Base-by-base conservation (phyloP, 2,113 vertebrate genomes). In the Nycticryphes semicollaris region DNA sequence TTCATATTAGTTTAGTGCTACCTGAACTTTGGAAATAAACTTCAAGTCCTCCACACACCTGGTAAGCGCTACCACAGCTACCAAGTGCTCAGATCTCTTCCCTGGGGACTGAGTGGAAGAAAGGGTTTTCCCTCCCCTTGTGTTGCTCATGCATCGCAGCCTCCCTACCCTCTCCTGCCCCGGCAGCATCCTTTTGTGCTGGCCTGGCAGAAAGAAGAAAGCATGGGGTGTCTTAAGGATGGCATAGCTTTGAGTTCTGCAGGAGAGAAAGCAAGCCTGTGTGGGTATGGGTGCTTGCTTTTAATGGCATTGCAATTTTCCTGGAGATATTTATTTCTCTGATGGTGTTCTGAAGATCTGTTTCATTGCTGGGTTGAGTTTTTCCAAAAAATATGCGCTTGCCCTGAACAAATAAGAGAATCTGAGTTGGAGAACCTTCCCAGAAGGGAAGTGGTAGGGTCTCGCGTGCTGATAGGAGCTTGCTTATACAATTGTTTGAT, bases 141-240 rank as follows among this genome's bases (percentile, higher is more conserved):
- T 24, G 21, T 93, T 14, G 22, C 39, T 89, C 3, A 0, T 9
- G 28, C 30, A 14, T 33, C 0, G 0, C 48, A 83, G 75, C 19
- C 39, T 21, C 10, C 17, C 10, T 51, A 20, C 47, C 35, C 3
- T 35, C 30, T 81, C 16, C 5, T 2, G 57, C 28, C n/a, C 11
- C 63, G 64, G 53, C 66, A 90, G 51, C 17, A 10, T 30, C 30
- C 12, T 10, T 10, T 13, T 19, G 24, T 3, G 4, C 48, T 60
- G 62, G 7, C 53, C 35, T 57, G 68, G n/a, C 68, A 63, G 50
- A 76, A 13, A 18, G 76, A 31, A 41, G 50, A 24, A 43, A 62
- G 27, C 33, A 1, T 18, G 37, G 12, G 39, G 18, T 1, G 0
- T 63, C 48, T 27, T 53, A 0, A 48, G 48, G 39, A 51, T 45